Evolutionary conservation across 2,113 vertebrate genomes (phyloP), one percentile per base, ranked within the genome.

Genomic region (Stercorarius parasiticus): DNA sequence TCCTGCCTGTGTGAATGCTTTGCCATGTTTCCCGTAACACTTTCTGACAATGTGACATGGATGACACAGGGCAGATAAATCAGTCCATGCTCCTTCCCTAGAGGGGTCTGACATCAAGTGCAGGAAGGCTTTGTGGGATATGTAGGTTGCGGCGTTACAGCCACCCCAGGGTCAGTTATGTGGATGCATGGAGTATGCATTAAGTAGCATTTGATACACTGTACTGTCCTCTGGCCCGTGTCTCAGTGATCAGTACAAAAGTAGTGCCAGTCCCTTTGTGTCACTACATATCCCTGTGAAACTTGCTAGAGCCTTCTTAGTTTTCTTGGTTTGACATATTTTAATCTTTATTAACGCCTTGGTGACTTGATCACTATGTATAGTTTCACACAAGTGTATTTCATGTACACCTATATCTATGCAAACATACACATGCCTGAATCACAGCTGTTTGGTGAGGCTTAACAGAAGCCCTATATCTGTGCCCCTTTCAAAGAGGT

Each of bases 1-100:
- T 93, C 62, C 84, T 96, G 92, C 70, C 87, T 77, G 3, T 56
- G 43, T 45, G 49, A 91, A 82, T 96, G 27, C 23, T 92, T 78
- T 82, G 47, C 50, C 16, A 9, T 29, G 10, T 59, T 66, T 90
- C 49, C 53, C 8, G 0, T 91, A 95, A 94, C 36, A 20, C 6
- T 78, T 93, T 83, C 45, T 95, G 94, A 94, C 86, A 95, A 88
- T 34, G 65, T 93, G 89, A 89, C 50, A 50, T 25, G 23, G 47
- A 58, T 73, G 72, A 55, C 61, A 66, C 2, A 71, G 72, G 76
- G 42, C n/a, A 84, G 55, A 95, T 40, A 82, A 90, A 86, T 96
- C 77, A 55, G 38, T 53, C 53, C 59, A 8, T 30, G 32, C 15
- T 81, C 50, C 55, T 89, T 91, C 22, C 86, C 89, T 71, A 55